phyloP scores from a whole-genome alignment of 1,140 invertebrate species.

The Ceratoteleas bidentatus region DNA sequence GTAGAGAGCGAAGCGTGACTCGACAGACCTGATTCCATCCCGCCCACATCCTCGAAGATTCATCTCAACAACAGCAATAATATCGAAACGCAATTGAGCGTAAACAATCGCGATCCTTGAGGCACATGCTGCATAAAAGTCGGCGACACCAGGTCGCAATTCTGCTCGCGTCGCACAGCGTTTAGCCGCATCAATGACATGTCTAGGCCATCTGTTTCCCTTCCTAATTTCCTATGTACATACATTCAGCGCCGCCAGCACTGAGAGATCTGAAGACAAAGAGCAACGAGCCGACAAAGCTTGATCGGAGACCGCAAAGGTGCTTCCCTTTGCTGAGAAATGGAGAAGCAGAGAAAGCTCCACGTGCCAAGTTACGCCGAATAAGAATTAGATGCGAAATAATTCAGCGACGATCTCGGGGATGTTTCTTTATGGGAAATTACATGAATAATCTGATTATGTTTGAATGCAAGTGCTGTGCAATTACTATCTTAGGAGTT shows the following conservation, averaged over 20 bases:
- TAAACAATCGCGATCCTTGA: conserved; percentile 47
- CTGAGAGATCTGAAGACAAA: conserved; percentile 42
- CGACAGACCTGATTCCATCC: conserved; percentile 7
- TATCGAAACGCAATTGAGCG: conserved; percentile 52
- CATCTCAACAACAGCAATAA: conserved; percentile 46
- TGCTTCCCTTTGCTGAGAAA: not conserved
- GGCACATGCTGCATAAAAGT: conserved; percentile 38
- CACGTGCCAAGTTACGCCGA: conserved; percentile 11
- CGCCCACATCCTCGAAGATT: conserved; percentile 20
- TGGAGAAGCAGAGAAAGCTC: conserved; percentile 16
- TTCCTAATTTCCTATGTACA: conserved; percentile 64
- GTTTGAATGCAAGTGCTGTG: too few species aligned
- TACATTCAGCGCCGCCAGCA: conserved; percentile 44
- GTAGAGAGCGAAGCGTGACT: not conserved
- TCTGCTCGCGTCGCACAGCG: conserved; percentile 26
- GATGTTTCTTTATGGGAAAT: not conserved
- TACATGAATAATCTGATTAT: not conserved
- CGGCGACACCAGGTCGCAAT: conserved; percentile 36
- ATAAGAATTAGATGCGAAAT: conserved; percentile 13
- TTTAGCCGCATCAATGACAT: conserved; percentile 57
- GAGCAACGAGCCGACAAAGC: conserved; percentile 36
- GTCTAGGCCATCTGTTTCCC: conserved; percentile 58
- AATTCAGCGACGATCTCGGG: not conserved
- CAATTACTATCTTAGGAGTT: too few species aligned
- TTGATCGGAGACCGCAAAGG: conserved; percentile 27